Conservation (phyloP, 1,140 invertebrate species). For the Samia ricini region DNA sequence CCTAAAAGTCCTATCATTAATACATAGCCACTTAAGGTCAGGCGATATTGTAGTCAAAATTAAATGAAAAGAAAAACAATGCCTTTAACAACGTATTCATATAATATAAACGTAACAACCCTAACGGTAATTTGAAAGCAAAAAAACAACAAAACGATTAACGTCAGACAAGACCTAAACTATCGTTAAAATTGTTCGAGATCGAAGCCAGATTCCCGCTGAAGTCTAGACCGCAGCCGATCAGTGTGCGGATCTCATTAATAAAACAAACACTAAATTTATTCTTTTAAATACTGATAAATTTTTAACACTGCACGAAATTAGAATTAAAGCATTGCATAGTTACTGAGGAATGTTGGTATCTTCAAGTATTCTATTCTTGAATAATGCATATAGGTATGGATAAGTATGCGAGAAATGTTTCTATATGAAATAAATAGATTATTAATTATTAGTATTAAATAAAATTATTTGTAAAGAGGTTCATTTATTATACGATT, state of each 20-base stretch:
- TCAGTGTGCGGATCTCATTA: background rate
- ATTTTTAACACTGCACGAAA: background rate
- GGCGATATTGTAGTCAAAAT: too few species aligned
- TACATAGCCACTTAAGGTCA: too few species aligned
- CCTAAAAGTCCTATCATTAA: too few species aligned
- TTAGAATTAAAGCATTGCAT: background rate
- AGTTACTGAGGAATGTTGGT: background rate
- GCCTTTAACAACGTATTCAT: too few species aligned
- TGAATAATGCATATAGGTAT: background rate
- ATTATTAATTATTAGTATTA: too few species aligned
- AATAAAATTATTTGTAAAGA: too few species aligned
- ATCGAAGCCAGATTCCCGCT: background rate
- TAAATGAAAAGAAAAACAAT: too few species aligned
- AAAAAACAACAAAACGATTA: background rate
- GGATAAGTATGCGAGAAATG: background rate
- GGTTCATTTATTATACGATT: too few species aligned
- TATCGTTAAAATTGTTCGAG: background rate
- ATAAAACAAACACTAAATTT: background rate
- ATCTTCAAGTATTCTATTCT: background rate
- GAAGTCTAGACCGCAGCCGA: background rate
- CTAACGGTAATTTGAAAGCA: too few species aligned
- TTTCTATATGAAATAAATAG: too few species aligned
- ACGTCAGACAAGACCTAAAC: background rate
- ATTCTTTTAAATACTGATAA: background rate
- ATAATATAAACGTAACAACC: too few species aligned